Base-by-base conservation (phyloP, 2,888 invertebrate species). In the Agrotis ipsilon region DNA sequence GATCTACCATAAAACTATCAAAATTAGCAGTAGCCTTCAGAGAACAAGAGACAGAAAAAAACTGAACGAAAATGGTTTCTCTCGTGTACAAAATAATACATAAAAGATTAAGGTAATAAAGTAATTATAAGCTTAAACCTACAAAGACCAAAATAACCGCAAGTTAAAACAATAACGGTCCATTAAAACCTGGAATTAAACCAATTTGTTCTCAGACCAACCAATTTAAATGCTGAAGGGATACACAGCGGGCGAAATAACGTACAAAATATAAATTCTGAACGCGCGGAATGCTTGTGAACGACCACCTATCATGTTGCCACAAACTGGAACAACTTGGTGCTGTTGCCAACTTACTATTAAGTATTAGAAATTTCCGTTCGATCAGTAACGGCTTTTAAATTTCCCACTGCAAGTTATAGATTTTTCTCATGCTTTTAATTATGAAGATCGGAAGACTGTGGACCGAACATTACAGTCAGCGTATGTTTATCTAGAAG, bases 241-340 rank as follows among this genome's bases (percentile, higher is more conserved):
- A 74, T 60, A 71, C 71, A 51, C 46, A 45, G 66, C 45, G 21
- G n/a, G 68, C 51, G 49, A 70, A 75, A 82, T 71, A 78, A 75
- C 70, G 73, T 68, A 73, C 78, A 57, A 68, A 68, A 65, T 73
- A 73, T 81, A 84, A 81, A 82, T 75, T 73, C 62, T 65, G 27
- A 66, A 58, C 78, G 55, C 48, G 75, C 51, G 64, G 79, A 79
- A 78, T 82, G 79, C 71, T 65, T 81, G 82, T 73, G 75, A 78
- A 72, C 67, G 75, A 81, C 82, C 82, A 84, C 84, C 82, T 75
- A 69, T 81, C 71, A 73, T 59, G 61, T 51, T 55, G 67, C 49
- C 52, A 67, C 52, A 58, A 82, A 69, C 52, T 78, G 48, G 68
- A 65, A 58, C 82, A 80, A 60, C 66, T 63, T 49, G 66, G 62